These are phyloP conservation scores for Oreochromis grahami DNA, from an alignment of 2,797 vertebrate genomes.

Conservation along the genomic window DNA sequence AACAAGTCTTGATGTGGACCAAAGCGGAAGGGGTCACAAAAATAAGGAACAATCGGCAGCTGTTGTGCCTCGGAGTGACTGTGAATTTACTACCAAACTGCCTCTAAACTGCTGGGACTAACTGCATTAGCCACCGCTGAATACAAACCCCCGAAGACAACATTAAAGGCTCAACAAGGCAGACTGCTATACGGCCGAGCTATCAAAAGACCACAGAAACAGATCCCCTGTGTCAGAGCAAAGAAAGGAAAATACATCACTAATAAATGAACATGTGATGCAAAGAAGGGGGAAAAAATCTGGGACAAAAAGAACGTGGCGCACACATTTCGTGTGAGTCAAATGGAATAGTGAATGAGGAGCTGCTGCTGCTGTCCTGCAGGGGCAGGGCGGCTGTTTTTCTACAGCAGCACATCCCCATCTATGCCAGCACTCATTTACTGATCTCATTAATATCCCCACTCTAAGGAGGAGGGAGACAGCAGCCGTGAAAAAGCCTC, in stretches of 20 bases:
- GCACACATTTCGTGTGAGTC: slow-evolving; percentile 69
- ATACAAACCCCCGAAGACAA: slow-evolving; percentile 58
- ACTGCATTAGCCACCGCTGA: slow-evolving; percentile 46
- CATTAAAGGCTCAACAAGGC: slow-evolving; percentile 64
- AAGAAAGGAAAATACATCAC: slow-evolving; percentile 68
- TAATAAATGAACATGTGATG: slow-evolving; percentile 77
- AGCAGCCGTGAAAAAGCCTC: slow-evolving; percentile 58
- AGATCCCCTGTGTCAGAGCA: slow-evolving; percentile 53
- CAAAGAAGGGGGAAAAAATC: slow-evolving; percentile 59
- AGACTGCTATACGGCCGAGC: slow-evolving; percentile 44
- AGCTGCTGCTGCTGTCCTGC: slow-evolving; percentile 61
- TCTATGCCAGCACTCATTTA: slow-evolving; percentile 82
- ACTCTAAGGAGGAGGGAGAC: slow-evolving; percentile 66
- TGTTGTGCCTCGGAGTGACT: slow-evolving; percentile 4
- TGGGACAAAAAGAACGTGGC: slow-evolving; percentile 69
- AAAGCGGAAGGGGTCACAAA: slow-evolving; percentile 49
- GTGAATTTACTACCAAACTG: slow-evolving; percentile 22
- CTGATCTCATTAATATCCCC: slow-evolving; percentile 80
- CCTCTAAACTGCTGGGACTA: slow-evolving; percentile 53
- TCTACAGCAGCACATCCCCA: slow-evolving; percentile 73
- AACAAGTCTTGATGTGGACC: slow-evolving; percentile 39
- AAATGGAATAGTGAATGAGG: slow-evolving; percentile 86
- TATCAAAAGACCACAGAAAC: slow-evolving; percentile 66
- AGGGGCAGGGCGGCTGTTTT: slow-evolving; percentile 69
- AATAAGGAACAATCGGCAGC: slow-evolving; percentile 21